Base-by-base conservation (phyloP, 1,140 invertebrate species). In the Tenebrio molitor region DNA sequence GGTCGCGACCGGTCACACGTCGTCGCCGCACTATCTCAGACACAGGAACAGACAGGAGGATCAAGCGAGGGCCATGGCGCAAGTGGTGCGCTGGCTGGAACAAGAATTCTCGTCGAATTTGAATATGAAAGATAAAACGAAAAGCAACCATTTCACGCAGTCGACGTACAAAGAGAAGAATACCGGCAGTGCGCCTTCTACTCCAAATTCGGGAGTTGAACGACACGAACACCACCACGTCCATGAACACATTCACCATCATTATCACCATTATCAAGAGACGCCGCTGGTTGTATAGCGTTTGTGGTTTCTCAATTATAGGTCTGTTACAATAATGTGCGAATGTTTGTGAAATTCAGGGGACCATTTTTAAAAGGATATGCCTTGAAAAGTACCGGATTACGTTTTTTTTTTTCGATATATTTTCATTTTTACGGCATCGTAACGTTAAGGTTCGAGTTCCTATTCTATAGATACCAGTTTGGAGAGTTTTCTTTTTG, bases 201-300 rank as follows among this genome's bases (percentile, higher is more conserved):
- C 72, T 33, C 76, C 79, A 21, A 76, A 77, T 44, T 69, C 75
- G 12, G 64, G 69, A 15, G 76, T 86, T 10, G 85, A 87, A 76
- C 85, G 88, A 74, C 88, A 89, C 78, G 85, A 87, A 75, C 87
- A 89, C 72, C 88, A 89, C 79, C 92, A 94, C 81, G 89, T 93
- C 67, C 92, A 94, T 78, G 91, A 93, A 80, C 92, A 94, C 76
- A 91, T 93, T 76, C 92, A 94, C 81, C 92, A 94, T 83, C 92
- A 94, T 78, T 93, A 93, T 83, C 91, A 94, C 84, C 92, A 93
- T 83, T 93, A 91, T 80, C 84, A 88, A 69, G 84, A 85, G 58
- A 77, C 81, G 14, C 80, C 81, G 16, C 77, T 84, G 16, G 76
- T 84, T 39, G 81, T 83, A 29, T 66, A 42, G 42, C 21, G 36